A percentile compares a stretch with the other conserved stretches of the same genome.
These are phyloP conservation scores for Scarus forsteni DNA, from an alignment of 2,797 vertebrate species.

Conservation along the genomic window DNA sequence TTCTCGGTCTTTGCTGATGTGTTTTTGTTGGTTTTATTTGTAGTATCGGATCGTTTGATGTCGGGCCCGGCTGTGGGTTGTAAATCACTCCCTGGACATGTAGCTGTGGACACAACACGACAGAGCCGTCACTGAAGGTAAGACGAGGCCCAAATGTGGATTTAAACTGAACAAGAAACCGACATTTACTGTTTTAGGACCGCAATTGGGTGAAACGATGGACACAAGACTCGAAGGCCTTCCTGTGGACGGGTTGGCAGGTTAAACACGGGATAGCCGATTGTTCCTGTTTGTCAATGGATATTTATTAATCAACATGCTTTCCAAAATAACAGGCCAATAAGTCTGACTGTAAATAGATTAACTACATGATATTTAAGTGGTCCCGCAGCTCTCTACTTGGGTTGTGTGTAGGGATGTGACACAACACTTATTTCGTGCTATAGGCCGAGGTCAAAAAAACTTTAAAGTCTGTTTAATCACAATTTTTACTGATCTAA, in stretches of 20 bases:
- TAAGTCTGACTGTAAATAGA: too few relatives aligned
- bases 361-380: too few relatives aligned
- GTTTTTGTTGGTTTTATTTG: neutral
- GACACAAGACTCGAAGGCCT: constrained; percentile 15
- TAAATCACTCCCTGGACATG: constrained; percentile 63
- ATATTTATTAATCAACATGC: neutral
- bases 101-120: constrained; percentile 41
- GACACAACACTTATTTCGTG: too few relatives aligned
- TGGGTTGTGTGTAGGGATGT: too few relatives aligned
- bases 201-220: neutral
- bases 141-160: neutral
- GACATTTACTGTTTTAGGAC: too few relatives aligned
- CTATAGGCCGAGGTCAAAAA: too few relatives aligned
- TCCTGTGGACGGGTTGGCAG: constrained; percentile 5
- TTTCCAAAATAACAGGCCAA: too few relatives aligned
- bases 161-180: fast-evolving
- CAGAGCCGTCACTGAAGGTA: constrained; percentile 60
- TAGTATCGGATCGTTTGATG: constrained; percentile 32
- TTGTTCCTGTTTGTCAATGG: neutral
- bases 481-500: too few relatives aligned
- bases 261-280: constrained; percentile 2
- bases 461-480: too few relatives aligned
- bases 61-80: constrained; percentile 56
- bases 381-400: too few relatives aligned
- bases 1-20: neutral